phyloP scores from a whole-genome alignment of 2,113 vertebrate genomes.

The Dendropsophus ebraccatus region DNA sequence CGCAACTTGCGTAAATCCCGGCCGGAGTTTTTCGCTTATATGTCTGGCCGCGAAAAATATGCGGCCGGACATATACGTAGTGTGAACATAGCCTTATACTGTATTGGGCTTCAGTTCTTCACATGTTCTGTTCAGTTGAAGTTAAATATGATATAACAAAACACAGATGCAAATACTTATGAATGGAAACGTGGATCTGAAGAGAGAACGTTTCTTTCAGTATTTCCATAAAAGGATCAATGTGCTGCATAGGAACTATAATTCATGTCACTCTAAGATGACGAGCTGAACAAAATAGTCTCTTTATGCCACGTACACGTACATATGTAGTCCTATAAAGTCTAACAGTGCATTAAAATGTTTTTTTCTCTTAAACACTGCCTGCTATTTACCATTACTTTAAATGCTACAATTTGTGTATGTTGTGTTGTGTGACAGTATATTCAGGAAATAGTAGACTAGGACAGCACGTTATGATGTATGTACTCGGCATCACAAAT shows the following conservation, averaged over 20 bases:
- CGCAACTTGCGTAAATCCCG: too few relatives aligned
- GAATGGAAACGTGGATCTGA: neutral
- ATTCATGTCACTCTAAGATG: neutral
- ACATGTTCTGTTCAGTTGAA: neutral
- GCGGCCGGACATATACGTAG: too few relatives aligned
- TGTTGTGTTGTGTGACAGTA: too few relatives aligned
- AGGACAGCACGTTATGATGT: too few relatives aligned
- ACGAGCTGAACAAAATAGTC: neutral
- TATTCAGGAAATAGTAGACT: too few relatives aligned
- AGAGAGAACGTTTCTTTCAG: neutral
- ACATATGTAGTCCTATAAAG: neutral
- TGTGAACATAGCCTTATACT: too few relatives aligned
- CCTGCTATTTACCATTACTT: neutral
- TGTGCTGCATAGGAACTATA: neutral
- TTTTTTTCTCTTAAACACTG: neutral
- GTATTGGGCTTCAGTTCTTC: neutral
- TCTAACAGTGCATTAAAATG: neutral
- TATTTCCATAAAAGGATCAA: slow-evolving; percentile 23
- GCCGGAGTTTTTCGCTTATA: too few relatives aligned
- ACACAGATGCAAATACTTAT: neutral
- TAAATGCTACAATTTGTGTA: neutral
- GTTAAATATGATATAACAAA: neutral
- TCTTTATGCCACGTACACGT: neutral
- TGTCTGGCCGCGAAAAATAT: too few relatives aligned
- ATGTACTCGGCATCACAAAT: too few relatives aligned